Evolutionary conservation across 1,140 invertebrate species (phyloP), one percentile per base, ranked within the genome.

Genomic region (Hylaeus anthracinus): DNA sequence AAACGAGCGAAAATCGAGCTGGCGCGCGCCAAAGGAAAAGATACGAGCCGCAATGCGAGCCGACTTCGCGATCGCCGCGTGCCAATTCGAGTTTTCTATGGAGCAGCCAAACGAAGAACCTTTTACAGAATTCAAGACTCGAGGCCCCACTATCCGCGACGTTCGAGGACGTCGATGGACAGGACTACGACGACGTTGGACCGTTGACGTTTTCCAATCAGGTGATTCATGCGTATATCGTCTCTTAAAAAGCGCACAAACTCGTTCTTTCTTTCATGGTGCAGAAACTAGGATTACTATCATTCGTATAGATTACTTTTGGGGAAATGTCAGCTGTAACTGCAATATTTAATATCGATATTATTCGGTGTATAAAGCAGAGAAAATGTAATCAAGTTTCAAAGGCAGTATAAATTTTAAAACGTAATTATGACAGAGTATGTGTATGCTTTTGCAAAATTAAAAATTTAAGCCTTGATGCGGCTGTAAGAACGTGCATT

Each of bases 71-170:
- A 1, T 55, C 56, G 60, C 71, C 82, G 56, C 79, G 51, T 8
- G 86, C 85, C 6, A 92, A 92, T 69, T 79, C 72, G 41, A 92
- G 91, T 84, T 92, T 92, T 81, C 86, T 92, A 26, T 93, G 92
- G 92, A 89, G 86, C 63, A 74, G 65, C 60, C 74, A 74, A 48
- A 39, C 55, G n/a, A 85, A 66, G 41, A 74, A 26, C 48, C 61
- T 51, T 55, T 41, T 51, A n/a, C 69, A 75, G 39, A 73, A 72
- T 14, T 6, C 8, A 9, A 9, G 48, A 64, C 12, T 1, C 6
- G 48, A 60, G 10, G 5, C 1, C 9, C 60, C 56, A 15, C 56
- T 10, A 43, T 43, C 60, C 1, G 51, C 9, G 1, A 3, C 45
- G 72, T 45, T 71, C 43, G 82, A 86, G 41, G 74, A 63, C 37